Evolutionary conservation across 53 echinoderm and acorn worm genomes (phyloP).

Genomic region (Antedon mediterranea): DNA sequence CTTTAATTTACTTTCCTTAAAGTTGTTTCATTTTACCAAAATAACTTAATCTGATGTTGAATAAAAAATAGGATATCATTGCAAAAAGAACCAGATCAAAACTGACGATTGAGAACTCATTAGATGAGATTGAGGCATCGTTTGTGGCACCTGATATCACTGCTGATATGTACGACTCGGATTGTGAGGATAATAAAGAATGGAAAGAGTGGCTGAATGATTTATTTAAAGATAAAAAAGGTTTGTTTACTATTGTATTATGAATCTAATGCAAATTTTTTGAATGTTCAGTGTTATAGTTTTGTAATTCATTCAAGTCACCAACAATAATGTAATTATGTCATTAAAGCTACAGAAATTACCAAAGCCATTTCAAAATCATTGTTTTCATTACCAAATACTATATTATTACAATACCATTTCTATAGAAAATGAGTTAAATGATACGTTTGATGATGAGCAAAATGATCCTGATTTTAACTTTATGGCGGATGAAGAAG

Average conservation of each 20-base stretch:
- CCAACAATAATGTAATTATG: no score
- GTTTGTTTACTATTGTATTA: not conserved
- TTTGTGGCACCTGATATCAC: slow-evolving; percentile 79
- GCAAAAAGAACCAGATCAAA: slow-evolving; percentile 87
- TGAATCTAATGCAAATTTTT: no score
- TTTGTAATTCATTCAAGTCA: no score
- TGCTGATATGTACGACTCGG: slow-evolving; percentile 52
- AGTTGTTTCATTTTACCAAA: no score
- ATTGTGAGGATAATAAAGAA: slow-evolving; percentile 46
- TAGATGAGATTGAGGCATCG: slow-evolving; percentile 75
- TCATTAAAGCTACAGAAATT: no score
- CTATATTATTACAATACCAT: no score
- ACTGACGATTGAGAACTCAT: slow-evolving; percentile 43
- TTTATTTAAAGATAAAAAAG: slow-evolving; percentile 23
- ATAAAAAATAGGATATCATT: slow-evolving; percentile 51
- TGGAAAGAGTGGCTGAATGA: slow-evolving; percentile 74
- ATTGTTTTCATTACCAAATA: no score
- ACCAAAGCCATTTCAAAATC: no score
- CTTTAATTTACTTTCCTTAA: no score
- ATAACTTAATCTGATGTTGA: no score
- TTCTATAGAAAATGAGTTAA: slow-evolving; percentile 22
- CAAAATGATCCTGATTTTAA: slow-evolving; percentile 97
- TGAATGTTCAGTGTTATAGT: no score
- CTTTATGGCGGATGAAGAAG: slow-evolving; percentile 70
- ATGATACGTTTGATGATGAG: slow-evolving; percentile 54